Percentiles rank a stretch among this genome's conserved stretches.
These are phyloP conservation scores for Dasypogon diadema DNA, from an alignment of 2,888 invertebrate genomes.

Conservation along the genomic window DNA sequence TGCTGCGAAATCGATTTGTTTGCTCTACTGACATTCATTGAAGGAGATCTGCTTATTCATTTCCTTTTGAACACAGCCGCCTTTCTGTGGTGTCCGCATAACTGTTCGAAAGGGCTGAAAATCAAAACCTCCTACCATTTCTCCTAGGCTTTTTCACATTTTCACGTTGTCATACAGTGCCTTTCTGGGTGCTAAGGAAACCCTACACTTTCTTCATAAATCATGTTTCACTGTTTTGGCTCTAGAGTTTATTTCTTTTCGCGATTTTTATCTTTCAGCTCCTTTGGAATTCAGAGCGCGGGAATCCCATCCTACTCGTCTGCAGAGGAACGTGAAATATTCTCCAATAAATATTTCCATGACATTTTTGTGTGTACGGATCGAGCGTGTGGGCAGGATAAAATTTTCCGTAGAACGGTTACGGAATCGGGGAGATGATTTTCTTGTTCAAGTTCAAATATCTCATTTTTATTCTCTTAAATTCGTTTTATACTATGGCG, in stretches of 20 bases:
- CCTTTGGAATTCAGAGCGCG: slow-evolving; percentile 16
- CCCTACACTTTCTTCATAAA: slow-evolving; percentile 30
- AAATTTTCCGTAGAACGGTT: not conserved
- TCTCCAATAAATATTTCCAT: slow-evolving; percentile 39
- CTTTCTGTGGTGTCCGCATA: not conserved
- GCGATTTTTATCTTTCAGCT: slow-evolving; percentile 29
- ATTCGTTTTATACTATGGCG: not conserved
- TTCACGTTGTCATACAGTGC: slow-evolving; percentile 15
- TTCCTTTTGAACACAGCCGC: slow-evolving; percentile 2
- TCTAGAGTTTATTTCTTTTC: slow-evolving; percentile 17
- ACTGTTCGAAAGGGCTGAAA: not conserved
- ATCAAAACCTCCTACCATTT: slow-evolving; percentile 21
- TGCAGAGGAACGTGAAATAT: slow-evolving; percentile 36
- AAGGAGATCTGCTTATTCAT: slow-evolving; percentile 32
- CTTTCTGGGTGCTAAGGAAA: not conserved
- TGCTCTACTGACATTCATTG: slow-evolving; percentile 17
- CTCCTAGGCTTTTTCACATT: slow-evolving; percentile 6
- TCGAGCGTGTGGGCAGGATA: not conserved
- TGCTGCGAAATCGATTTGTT: slow-evolving; percentile 36
- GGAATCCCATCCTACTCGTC: not conserved
- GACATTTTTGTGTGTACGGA: slow-evolving; percentile 19
- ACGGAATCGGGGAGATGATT: not conserved
- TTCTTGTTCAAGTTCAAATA: not conserved
- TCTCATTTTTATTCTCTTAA: not conserved
- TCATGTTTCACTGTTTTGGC: slow-evolving; percentile 28